phyloP scores from a whole-genome alignment of 1,140 invertebrate genomes.

The Holcopasites calliopsidis region DNA sequence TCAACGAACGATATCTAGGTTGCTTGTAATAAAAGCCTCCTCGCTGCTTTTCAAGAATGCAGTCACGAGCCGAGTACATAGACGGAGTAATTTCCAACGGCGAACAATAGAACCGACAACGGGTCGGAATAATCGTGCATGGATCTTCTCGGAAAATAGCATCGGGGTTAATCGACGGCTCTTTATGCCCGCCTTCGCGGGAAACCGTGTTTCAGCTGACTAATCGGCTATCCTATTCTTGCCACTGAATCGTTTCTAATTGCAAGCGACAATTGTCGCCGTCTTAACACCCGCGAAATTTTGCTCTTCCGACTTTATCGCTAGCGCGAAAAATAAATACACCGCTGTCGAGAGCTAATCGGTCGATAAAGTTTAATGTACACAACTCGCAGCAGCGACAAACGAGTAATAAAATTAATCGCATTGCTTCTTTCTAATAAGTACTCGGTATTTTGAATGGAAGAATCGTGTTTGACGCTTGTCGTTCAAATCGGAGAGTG shows the following conservation, averaged over 20 bases:
- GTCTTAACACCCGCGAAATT: neutral
- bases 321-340: neutral
- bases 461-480: neutral
- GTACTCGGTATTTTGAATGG: neutral
- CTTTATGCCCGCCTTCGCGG: conserved; percentile 22
- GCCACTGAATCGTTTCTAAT: neutral
- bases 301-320: neutral
- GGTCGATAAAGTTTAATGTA: neutral
- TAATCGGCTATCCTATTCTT: conserved; percentile 41
- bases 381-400: neutral
- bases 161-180: conserved; percentile 53
- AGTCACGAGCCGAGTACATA: conserved; percentile 3
- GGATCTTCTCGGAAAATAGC: conserved; percentile 25
- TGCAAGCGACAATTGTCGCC: neutral
- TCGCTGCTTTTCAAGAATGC: conserved; percentile 36
- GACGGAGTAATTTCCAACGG: conserved; percentile 19
- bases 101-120: conserved; percentile 34
- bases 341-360: neutral
- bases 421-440: neutral
- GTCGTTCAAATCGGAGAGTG: too few relatives aligned
- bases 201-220: conserved; percentile 12
- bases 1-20: conserved; percentile 17
- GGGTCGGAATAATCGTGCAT: neutral
- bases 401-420: neutral
- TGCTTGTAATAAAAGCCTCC: conserved; percentile 13